Conservation (phyloP, 2,113 vertebrate genomes). For the Pteropus alecto region DNA sequence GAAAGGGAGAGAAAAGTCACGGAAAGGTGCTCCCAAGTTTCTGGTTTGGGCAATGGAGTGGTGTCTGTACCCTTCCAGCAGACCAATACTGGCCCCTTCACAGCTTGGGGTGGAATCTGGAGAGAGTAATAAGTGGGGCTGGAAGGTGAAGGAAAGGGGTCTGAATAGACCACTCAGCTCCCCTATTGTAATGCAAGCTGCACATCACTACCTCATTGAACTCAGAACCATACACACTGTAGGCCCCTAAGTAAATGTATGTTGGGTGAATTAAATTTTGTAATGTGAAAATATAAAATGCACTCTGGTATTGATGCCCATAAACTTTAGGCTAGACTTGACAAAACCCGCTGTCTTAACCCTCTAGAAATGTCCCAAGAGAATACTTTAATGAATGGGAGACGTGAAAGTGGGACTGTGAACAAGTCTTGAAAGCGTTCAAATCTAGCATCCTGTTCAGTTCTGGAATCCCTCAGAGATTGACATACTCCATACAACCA, state of each 20-base stretch:
- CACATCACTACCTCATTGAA: background rate
- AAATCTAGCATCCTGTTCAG: background rate
- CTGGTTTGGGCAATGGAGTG: background rate
- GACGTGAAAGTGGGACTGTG: background rate
- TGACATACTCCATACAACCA: background rate
- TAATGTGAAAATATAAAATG: background rate
- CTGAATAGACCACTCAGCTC: background rate
- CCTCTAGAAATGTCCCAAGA: background rate
- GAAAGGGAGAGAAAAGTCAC: background rate
- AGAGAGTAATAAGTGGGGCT: background rate
- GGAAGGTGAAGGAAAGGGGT: background rate
- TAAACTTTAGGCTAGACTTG: background rate
- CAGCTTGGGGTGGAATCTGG: background rate
- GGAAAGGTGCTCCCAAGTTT: background rate
- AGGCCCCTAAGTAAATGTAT: background rate
- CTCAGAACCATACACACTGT: background rate
- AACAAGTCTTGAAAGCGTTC: background rate
- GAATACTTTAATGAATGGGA: background rate
- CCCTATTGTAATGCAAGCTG: background rate
- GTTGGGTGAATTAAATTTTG: background rate
- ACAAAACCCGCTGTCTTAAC: background rate
- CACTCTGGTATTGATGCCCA: background rate
- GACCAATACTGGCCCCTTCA: background rate
- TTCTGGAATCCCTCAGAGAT: slow-evolving; percentile 8
- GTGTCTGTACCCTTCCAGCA: background rate